A percentile compares a stretch with the other conserved stretches of the same genome.
Conservation (phyloP, 1,140 invertebrate genomes). For the Hylaeus volcanicus region DNA sequence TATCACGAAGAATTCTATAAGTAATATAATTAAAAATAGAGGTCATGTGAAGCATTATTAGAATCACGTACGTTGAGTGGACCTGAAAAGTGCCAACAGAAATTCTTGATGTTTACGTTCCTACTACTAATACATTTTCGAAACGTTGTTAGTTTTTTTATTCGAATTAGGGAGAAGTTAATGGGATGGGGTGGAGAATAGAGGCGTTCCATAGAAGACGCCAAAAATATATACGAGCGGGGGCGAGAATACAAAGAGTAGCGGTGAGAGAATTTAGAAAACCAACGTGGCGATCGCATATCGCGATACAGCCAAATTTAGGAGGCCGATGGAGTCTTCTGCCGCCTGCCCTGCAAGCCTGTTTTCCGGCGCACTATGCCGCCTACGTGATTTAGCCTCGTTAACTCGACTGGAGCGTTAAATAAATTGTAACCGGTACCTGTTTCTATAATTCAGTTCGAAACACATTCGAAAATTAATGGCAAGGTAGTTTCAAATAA, state of each 20-base stretch:
- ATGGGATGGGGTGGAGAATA: neutral
- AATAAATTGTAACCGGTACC: slow-evolving; percentile 22
- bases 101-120: too few relatives aligned
- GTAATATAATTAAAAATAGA: too few relatives aligned
- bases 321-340: slow-evolving; percentile 32
- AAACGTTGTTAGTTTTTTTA: too few relatives aligned
- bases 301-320: slow-evolving; percentile 61
- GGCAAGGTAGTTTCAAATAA: too few relatives aligned
- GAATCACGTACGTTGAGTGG: too few relatives aligned
- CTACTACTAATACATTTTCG: too few relatives aligned
- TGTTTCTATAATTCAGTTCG: slow-evolving; percentile 12
- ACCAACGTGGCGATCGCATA: slow-evolving; percentile 45
- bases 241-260: neutral
- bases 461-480: neutral
- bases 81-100: too few relatives aligned
- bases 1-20: too few relatives aligned
- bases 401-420: slow-evolving; percentile 34
- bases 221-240: slow-evolving; percentile 30
- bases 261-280: slow-evolving; percentile 46
- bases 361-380: slow-evolving; percentile 39
- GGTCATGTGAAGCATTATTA: too few relatives aligned
- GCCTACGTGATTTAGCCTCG: slow-evolving; percentile 56
- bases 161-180: slow-evolving; percentile 1
- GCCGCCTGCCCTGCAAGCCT: slow-evolving; percentile 12
- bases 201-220: neutral